A percentile compares a stretch with the other conserved stretches of the same genome.
phyloP scores from a whole-genome alignment of 2,797 vertebrate genomes.

The Cygnus olor region DNA sequence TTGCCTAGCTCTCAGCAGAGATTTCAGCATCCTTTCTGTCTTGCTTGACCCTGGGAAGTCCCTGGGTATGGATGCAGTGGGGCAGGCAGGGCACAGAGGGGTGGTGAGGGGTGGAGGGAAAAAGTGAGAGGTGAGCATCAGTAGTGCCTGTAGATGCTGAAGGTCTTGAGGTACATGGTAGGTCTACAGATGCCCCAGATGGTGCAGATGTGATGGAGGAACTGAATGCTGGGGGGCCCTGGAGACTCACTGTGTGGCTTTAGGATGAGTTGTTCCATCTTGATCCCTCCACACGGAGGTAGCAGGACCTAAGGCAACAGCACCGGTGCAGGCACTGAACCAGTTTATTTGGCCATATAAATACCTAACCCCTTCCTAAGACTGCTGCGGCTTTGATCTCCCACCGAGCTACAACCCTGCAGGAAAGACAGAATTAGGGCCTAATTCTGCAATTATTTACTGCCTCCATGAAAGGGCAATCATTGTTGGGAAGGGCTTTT shows the following conservation, averaged over 20 bases:
- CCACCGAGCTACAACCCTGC: background rate
- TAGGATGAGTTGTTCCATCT: background rate
- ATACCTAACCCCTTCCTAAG: background rate
- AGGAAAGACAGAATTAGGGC: background rate
- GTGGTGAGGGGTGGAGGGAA: background rate
- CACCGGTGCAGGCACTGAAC: background rate
- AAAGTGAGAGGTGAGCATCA: background rate
- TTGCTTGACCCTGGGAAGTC: background rate
- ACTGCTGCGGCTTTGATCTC: background rate
- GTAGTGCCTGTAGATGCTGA: background rate
- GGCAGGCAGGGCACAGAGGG: background rate
- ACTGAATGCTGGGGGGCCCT: background rate
- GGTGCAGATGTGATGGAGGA: background rate
- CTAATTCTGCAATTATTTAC: background rate
- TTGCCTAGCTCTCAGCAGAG: background rate
- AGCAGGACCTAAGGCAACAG: background rate
- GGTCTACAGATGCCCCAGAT: background rate
- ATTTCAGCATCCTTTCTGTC: background rate
- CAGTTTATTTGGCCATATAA: background rate
- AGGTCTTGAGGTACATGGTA: accelerated
- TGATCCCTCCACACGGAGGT: background rate
- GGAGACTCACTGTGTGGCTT: background rate
- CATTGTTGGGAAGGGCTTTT: background rate
- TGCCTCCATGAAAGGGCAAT: background rate
- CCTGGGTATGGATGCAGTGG: background rate